Percentiles rank a stretch among this genome's conserved stretches.
Conservation (phyloP, 2,888 invertebrate genomes). For the Perizoma flavofasciatum region DNA sequence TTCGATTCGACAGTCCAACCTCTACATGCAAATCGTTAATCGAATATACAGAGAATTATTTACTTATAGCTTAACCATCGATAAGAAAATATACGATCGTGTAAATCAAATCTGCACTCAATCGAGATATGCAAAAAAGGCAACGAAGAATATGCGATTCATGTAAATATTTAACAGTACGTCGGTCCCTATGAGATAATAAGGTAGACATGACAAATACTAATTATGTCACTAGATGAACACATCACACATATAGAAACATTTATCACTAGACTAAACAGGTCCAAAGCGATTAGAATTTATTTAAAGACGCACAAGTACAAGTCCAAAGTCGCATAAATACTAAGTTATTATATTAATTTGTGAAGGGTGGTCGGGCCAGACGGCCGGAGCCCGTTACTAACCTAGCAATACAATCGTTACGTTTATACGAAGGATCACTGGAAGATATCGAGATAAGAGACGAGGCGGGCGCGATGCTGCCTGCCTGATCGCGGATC, state of each 20-base stretch:
- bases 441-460: conserved; percentile 80
- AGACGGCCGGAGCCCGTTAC: conserved; percentile 63
- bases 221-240: conserved; percentile 75
- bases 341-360: conserved; percentile 71
- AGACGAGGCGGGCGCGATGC: conserved; percentile 34
- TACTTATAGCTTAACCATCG: conserved; percentile 48
- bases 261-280: conserved; percentile 75
- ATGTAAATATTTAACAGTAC: conserved; percentile 48
- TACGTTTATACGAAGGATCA: conserved; percentile 74
- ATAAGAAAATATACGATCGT: conserved; percentile 48
- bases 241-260: conserved; percentile 79
- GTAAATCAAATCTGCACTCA: conserved; percentile 54
- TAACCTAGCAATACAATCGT: conserved; percentile 75
- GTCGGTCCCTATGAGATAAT: conserved; percentile 62
- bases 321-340: conserved; percentile 64
- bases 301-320: conserved; percentile 59
- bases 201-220: conserved; percentile 67
- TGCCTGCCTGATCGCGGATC: conserved; percentile 50
- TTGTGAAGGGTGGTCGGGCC: conserved; percentile 76
- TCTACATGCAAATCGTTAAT: conserved; percentile 38
- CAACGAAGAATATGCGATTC: conserved; percentile 70
- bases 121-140: conserved; percentile 65
- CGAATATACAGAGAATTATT: conserved; percentile 37
- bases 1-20: conserved; percentile 25
- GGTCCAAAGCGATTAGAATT: conserved; percentile 72